Evolutionary conservation across 2,797 vertebrate species (phyloP).

Genomic region (Chloroceryle inda): DNA sequence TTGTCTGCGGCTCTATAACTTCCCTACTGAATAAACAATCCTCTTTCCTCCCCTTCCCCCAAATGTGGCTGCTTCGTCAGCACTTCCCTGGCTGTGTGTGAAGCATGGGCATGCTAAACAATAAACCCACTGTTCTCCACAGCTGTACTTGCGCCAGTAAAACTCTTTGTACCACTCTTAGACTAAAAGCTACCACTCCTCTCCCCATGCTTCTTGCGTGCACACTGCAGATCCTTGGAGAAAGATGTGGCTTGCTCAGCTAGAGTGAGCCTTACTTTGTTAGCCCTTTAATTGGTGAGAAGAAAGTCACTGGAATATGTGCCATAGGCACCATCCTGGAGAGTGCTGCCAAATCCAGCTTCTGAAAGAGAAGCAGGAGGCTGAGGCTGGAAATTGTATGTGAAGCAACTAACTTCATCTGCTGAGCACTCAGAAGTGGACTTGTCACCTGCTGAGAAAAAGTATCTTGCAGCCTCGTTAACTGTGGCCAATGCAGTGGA

Average conservation of each 20-base stretch:
- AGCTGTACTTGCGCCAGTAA: neutral
- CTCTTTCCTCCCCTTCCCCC: neutral
- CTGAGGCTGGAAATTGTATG: neutral
- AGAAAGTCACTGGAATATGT: neutral
- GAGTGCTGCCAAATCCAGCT: neutral
- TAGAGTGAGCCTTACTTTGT: neutral
- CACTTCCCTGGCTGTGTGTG: neutral
- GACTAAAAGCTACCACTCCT: neutral
- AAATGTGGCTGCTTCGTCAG: conserved; percentile 23
- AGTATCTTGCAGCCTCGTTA: conserved; percentile 12
- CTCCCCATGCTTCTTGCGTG: neutral
- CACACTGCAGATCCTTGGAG: neutral
- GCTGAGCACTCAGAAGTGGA: neutral
- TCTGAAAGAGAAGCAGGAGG: neutral
- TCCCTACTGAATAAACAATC: neutral
- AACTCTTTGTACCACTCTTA: neutral
- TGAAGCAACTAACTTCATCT: neutral
- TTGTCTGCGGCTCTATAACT: neutral
- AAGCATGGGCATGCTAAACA: conserved; percentile 8
- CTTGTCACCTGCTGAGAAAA: conserved; percentile 16
- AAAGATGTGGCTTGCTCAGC: neutral
- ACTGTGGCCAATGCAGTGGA: neutral
- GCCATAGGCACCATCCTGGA: neutral
- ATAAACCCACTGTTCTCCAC: conserved; percentile 43
- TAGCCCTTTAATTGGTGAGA: neutral